Evolutionary conservation across 2,113 vertebrate species (phyloP).

Genomic region (Petromus typicus): DNA sequence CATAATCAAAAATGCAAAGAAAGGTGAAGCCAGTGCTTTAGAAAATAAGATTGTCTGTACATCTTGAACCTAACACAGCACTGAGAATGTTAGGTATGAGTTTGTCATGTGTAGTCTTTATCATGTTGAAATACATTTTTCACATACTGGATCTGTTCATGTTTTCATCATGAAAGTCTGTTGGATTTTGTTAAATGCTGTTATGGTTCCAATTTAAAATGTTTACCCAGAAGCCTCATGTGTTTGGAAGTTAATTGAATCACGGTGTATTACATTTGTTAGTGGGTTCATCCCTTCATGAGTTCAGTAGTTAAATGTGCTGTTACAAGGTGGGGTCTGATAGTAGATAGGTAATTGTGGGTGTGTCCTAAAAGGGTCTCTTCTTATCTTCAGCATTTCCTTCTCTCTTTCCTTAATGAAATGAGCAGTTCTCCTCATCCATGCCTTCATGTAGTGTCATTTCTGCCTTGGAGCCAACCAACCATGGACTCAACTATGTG

Average conservation of each 20-base stretch:
- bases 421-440: neutral
- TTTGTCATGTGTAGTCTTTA: neutral
- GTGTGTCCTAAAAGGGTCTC: neutral
- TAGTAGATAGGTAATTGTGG: neutral
- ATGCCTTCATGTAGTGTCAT: neutral
- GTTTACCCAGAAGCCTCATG: neutral
- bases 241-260: neutral
- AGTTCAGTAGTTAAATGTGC: neutral
- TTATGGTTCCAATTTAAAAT: neutral
- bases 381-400: neutral
- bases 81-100: neutral
- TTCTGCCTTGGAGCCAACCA: neutral
- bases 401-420: neutral
- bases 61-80: neutral
- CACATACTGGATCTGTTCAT: neutral
- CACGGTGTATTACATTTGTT: neutral
- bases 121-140: neutral
- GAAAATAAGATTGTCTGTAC: neutral
- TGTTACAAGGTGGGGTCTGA: neutral
- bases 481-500: neutral
- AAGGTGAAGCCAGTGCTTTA: neutral
- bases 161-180: neutral
- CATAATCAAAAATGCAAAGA: neutral
- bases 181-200: neutral
- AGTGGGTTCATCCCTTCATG: too few relatives aligned